Evolutionary conservation across 2,888 invertebrate genomes (phyloP).

Genomic region (Microplitis deprimator): DNA sequence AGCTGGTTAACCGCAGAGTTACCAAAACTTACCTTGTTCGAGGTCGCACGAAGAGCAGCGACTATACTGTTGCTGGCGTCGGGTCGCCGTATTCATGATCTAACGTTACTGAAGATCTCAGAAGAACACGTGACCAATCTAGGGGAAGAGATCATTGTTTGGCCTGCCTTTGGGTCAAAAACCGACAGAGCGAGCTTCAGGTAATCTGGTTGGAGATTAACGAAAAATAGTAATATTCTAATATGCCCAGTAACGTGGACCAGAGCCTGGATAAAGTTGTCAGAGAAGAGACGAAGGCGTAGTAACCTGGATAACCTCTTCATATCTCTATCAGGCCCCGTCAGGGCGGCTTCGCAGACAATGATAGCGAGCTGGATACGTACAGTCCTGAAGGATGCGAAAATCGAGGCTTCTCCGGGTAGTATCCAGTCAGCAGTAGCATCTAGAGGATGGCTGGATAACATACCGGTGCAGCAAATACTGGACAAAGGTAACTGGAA

Average conservation of each 20-base stretch:
- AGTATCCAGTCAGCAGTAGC: constrained; percentile 51
- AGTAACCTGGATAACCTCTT: constrained; percentile 27
- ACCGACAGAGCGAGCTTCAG: constrained; percentile 41
- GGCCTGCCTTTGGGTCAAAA: constrained; percentile 45
- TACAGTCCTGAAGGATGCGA: constrained; percentile 46
- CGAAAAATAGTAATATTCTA: constrained; percentile 39
- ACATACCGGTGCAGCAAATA: constrained; percentile 27
- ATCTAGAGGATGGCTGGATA: constrained; percentile 24
- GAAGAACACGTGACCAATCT: not conserved
- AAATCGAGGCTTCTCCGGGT: constrained; percentile 44
- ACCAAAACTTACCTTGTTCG: constrained; percentile 4
- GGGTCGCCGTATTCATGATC: constrained; percentile 19
- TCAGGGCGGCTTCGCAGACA: constrained; percentile 44
- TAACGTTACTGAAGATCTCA: constrained; percentile 12
- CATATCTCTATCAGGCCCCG: constrained; percentile 35
- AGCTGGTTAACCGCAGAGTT: constrained; percentile 35
- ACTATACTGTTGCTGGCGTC: constrained; percentile 16
- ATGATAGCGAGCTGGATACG: constrained; percentile 48
- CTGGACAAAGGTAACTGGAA: constrained; percentile 37
- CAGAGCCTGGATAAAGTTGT: constrained; percentile 28
- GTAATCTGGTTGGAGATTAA: constrained; percentile 45
- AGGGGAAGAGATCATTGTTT: constrained; percentile 44
- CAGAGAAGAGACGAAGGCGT: constrained; percentile 32
- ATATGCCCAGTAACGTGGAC: constrained; percentile 40
- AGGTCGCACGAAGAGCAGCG: constrained; percentile 9